Conservation (phyloP, 2,113 vertebrate genomes). For the Toxotes jaculatrix region DNA sequence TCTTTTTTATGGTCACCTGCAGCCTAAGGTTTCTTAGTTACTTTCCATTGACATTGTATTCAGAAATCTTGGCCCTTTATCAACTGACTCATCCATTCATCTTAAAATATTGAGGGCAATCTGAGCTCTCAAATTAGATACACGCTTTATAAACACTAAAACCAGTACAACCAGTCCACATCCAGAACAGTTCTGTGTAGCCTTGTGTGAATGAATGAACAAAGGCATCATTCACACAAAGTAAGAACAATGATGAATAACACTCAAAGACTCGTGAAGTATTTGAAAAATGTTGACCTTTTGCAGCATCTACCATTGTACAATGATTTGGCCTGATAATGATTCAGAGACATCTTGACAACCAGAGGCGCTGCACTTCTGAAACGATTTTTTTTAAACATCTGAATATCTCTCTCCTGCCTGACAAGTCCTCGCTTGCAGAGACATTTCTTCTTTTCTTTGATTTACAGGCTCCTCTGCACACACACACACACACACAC, state of each 20-base stretch:
- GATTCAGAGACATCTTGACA: neutral
- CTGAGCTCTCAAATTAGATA: conserved; percentile 1
- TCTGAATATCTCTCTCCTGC: conserved; percentile 8
- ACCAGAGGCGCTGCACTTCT: neutral
- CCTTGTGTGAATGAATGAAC: too few relatives aligned
- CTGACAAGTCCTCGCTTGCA: conserved; percentile 52
- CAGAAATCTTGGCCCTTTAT: neutral
- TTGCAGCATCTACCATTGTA: neutral
- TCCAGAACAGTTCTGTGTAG: neutral
- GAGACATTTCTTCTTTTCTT: conserved; percentile 24
- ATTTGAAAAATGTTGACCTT: conserved; percentile 35
- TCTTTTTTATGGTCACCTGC: neutral
- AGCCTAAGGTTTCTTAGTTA: neutral
- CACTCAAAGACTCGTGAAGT: conserved; percentile 4
- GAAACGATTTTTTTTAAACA: conserved; percentile 15
- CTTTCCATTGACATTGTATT: neutral
- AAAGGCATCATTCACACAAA: neutral
- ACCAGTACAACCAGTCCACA: conserved; percentile 55
- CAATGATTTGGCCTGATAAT: neutral
- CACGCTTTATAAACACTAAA: neutral
- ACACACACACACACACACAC: conserved; percentile 17
- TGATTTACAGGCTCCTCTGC: conserved; percentile 5
- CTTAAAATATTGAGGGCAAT: conserved; percentile 15
- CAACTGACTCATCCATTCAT: conserved; percentile 41
- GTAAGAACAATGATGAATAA: neutral